Percentiles rank a stretch among this genome's conserved stretches.
Evolutionary conservation across 2,888 invertebrate genomes (phyloP).

Genomic region (Lacanobia oleracea): DNA sequence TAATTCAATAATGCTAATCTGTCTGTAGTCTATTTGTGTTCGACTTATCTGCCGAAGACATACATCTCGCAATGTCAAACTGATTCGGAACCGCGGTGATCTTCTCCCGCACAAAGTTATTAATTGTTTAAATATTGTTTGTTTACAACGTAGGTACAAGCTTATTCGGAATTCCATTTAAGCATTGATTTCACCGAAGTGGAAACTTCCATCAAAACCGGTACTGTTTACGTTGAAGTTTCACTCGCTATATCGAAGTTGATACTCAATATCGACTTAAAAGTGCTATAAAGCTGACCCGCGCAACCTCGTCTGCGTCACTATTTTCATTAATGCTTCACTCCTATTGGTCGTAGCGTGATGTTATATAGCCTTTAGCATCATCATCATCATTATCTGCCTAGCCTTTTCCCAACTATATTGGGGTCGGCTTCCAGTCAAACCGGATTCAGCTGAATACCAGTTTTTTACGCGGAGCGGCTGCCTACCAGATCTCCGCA

Average conservation of each 20-base stretch:
- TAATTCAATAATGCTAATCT: conserved; percentile 1
- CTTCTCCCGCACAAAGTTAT: conserved; percentile 19
- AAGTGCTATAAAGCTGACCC: not conserved
- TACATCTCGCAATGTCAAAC: conserved; percentile 19
- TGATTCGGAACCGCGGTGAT: not conserved
- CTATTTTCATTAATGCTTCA: too few species aligned
- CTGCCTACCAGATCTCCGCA: too few species aligned
- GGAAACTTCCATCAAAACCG: not conserved
- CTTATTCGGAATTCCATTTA: conserved; percentile 1
- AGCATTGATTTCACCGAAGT: not conserved
- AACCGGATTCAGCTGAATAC: too few species aligned
- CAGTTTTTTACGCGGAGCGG: too few species aligned
- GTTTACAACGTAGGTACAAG: not conserved
- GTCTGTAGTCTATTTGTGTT: conserved; percentile 16
- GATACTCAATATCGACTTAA: not conserved
- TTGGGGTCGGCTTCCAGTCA: too few species aligned
- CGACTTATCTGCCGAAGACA: conserved; percentile 6
- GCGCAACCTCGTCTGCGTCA: too few species aligned
- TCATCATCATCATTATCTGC: too few species aligned
- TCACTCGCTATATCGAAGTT: not conserved
- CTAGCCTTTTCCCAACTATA: too few species aligned
- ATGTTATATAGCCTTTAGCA: too few species aligned
- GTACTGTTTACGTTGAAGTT: conserved; percentile 7
- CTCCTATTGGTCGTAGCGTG: too few species aligned
- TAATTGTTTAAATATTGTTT: conserved; percentile 19